Evolutionary conservation across 2,888 invertebrate genomes (phyloP).

Genomic region (Diaprepes abbreviatus): DNA sequence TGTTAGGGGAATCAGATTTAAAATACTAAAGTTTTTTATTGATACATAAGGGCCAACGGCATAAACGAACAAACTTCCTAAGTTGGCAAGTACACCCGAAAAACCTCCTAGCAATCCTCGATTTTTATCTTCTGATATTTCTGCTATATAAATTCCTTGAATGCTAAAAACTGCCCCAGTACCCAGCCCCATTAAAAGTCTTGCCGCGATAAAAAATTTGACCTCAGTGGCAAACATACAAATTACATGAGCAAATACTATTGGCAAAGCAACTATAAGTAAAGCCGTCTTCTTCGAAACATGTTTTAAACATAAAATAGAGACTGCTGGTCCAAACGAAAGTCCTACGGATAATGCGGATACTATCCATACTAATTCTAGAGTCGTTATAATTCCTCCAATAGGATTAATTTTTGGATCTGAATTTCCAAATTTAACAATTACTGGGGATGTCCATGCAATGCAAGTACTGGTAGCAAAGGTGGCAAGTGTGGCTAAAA

Average conservation of each 20-base stretch:
- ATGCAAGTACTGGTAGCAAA: no score
- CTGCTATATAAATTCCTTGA: conserved; percentile 87
- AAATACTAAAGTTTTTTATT: conserved; percentile 42
- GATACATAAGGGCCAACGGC: conserved; percentile 50
- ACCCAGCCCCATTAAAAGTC: conserved; percentile 74
- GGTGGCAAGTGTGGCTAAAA: no score
- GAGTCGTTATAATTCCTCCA: conserved; percentile 23
- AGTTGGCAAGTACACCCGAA: conserved; percentile 46
- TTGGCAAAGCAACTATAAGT: conserved; percentile 74
- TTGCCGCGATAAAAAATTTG: conserved; percentile 68
- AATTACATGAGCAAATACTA: conserved; percentile 75
- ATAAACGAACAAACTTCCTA: conserved; percentile 49
- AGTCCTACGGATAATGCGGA: conserved; percentile 51
- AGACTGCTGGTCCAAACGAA: conserved; percentile 46
- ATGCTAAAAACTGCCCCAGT: conserved; percentile 79
- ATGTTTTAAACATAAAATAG: conserved; percentile 38
- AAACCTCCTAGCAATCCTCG: conserved; percentile 75
- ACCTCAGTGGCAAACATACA: conserved; percentile 59
- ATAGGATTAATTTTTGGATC: conserved; percentile 42
- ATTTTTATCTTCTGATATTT: conserved; percentile 70
- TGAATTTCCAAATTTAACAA: conserved; percentile 35
- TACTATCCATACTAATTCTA: conserved; percentile 54
- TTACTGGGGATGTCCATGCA: conserved; percentile 47
- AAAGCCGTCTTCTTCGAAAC: conserved; percentile 80
- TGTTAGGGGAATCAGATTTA: conserved; percentile 43